phyloP scores from a whole-genome alignment of 1,140 invertebrate species.

The Zaprionus nigranus region DNA sequence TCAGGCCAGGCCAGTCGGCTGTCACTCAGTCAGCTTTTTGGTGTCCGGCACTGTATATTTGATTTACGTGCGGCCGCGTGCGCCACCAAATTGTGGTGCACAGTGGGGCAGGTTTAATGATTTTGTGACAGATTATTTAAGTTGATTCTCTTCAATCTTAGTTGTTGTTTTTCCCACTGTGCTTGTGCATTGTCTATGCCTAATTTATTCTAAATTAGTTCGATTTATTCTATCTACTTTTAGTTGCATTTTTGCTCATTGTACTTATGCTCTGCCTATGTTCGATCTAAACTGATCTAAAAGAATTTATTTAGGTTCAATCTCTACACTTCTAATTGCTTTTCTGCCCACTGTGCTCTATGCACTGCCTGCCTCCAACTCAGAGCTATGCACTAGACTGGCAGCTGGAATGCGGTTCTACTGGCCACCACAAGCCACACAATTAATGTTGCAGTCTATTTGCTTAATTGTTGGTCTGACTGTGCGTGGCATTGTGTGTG shows the following conservation, averaged over 20 bases:
- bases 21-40: constrained; percentile 16
- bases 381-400: not conserved
- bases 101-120: not conserved
- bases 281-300: too few species aligned
- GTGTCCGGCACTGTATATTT: constrained; percentile 48
- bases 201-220: too few species aligned
- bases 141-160: not conserved
- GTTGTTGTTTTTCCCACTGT: not conserved
- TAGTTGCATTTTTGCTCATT: constrained; percentile 17
- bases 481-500: constrained; percentile 39
- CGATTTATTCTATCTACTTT: not conserved
- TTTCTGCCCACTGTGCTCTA: not conserved
- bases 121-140: too few species aligned
- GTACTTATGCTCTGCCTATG: not conserved
- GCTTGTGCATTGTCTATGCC: not conserved
- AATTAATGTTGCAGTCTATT: constrained; percentile 83
- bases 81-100: constrained; percentile 5
- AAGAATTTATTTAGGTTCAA: too few species aligned
- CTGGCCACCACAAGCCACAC: constrained; percentile 65
- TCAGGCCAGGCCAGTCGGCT: constrained; percentile 8
- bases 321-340: not conserved
- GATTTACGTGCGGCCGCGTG: constrained; percentile 54
- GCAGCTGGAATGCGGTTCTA: constrained; percentile 13
- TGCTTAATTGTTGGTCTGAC: constrained; percentile 74
- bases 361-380: not conserved